Evolutionary conservation across 1,140 invertebrate genomes (phyloP).

Genomic region (Drosophila orena): DNA sequence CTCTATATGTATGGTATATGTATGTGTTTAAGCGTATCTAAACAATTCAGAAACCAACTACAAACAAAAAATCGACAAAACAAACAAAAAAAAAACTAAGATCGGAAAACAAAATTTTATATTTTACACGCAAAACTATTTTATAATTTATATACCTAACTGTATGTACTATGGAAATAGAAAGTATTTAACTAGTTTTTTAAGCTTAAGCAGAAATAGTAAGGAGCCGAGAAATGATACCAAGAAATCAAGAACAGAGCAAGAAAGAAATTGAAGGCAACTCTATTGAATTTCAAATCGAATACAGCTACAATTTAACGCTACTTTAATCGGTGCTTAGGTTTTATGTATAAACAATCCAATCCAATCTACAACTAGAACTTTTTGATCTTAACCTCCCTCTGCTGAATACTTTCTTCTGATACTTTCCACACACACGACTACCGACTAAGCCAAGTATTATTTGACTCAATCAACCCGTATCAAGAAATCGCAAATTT

Average conservation of each 20-base stretch:
- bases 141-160: slow-evolving; percentile 83
- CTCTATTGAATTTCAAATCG: slow-evolving; percentile 63
- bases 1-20: slow-evolving; percentile 62
- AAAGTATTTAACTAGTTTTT: slow-evolving; percentile 83
- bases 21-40: slow-evolving; percentile 67
- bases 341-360: slow-evolving; percentile 50
- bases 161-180: slow-evolving; percentile 79
- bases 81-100: slow-evolving; percentile 24
- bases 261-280: slow-evolving; percentile 44
- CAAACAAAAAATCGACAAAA: slow-evolving; percentile 31
- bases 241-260: slow-evolving; percentile 7
- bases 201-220: slow-evolving; percentile 64
- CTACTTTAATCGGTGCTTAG: slow-evolving; percentile 68
- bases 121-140: slow-evolving; percentile 83
- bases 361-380: slow-evolving; percentile 45
- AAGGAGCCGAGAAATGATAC: slow-evolving; percentile 20
- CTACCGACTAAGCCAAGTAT: slow-evolving; percentile 65
- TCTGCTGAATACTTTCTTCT: slow-evolving; percentile 70
- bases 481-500: slow-evolving; percentile 30
- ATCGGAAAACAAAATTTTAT: slow-evolving; percentile 71
- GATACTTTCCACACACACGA: slow-evolving; percentile 56
- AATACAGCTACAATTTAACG: slow-evolving; percentile 48
- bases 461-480: slow-evolving; percentile 72
- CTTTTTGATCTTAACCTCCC: slow-evolving; percentile 37
- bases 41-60: slow-evolving; percentile 38